A percentile compares a stretch with the other conserved stretches of the same genome.
Evolutionary conservation across 2,797 vertebrate genomes (phyloP).

Genomic region (Loriculus beryllinus): DNA sequence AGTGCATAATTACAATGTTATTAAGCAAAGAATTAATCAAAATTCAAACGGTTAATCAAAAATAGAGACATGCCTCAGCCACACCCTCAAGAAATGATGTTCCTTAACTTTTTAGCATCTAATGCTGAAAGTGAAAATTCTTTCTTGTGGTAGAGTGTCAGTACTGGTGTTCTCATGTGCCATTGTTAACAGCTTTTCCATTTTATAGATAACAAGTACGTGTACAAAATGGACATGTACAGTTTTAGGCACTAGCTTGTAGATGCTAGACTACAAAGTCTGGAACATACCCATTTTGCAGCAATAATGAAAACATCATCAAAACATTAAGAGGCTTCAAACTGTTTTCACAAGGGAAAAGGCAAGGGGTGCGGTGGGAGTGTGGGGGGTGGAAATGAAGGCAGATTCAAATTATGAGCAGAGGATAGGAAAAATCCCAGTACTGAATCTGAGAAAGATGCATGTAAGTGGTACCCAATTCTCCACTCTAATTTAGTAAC

Average conservation of each 20-base stretch:
- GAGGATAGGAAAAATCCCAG: not conserved
- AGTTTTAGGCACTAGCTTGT: not conserved
- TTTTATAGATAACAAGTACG: not conserved
- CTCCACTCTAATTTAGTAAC: not conserved
- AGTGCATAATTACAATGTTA: constrained; percentile 51
- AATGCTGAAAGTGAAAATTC: constrained; percentile 4
- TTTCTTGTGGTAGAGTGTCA: not conserved
- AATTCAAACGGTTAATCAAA: constrained; percentile 28
- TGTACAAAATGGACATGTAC: not conserved
- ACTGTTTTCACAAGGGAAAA: not conserved
- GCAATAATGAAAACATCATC: not conserved
- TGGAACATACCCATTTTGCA: not conserved
- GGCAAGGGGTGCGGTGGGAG: not conserved
- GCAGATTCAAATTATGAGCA: not conserved
- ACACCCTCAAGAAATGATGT: not conserved
- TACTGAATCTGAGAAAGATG: not conserved
- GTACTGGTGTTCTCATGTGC: not conserved
- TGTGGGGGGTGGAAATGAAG: too few relatives aligned
- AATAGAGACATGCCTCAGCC: not conserved
- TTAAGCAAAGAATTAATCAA: constrained; percentile 58
- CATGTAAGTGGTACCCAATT: not conserved
- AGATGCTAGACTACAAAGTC: not conserved
- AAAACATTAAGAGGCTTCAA: not conserved
- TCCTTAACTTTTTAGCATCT: not conserved
- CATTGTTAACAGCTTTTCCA: not conserved